Evolutionary conservation across 1,140 invertebrate species (phyloP), one percentile per base, ranked within the genome.

Genomic region (Pinna nobilis): DNA sequence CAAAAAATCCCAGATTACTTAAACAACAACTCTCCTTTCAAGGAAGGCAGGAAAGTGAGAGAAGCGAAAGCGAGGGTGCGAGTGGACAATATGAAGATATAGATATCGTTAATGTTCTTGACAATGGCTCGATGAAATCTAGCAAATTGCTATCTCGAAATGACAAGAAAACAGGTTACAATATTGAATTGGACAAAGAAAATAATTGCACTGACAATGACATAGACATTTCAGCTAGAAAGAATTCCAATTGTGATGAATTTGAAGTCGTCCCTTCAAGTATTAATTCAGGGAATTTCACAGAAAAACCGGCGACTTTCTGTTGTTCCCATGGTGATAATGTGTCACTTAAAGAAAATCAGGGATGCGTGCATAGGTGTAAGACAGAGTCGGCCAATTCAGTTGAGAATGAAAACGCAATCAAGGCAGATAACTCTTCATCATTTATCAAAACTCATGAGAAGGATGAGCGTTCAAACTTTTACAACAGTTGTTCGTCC

Each of bases 31-130:
- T n/a, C n/a, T n/a, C n/a, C n/a, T n/a, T n/a, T n/a, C n/a, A n/a
- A n/a, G n/a, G n/a, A n/a, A n/a, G n/a, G n/a, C 61, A 61, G 20
- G 13, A 41, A 6, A 32, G 32, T 30, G 74, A 79, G 20, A 28
- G 53, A n/a, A 76, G 67, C 37, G 76, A 74, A 30, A 77, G 71
- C 28, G 77, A 79, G 28, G 60, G 49, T 6, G 49, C 47, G 15
- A 74, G 71, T 59, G 57, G 69, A 32, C 68, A 70, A 25, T 79
- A 79, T 53, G 71, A 75, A n/a, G 77, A 78, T 25, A 61, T 57
- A 15, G 76, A 75, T 47, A 78, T 77, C 15, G 67, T 71, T 20
- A 50, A 63, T 7, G 67, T 77, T 30, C 49, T 78, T 1, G 65
- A 76, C 23, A 13, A 44, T 13, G 39, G 23, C 20, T 32, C 47